phyloP scores from a whole-genome alignment of 2,113 vertebrate genomes.

The Zosterops japonicus region DNA sequence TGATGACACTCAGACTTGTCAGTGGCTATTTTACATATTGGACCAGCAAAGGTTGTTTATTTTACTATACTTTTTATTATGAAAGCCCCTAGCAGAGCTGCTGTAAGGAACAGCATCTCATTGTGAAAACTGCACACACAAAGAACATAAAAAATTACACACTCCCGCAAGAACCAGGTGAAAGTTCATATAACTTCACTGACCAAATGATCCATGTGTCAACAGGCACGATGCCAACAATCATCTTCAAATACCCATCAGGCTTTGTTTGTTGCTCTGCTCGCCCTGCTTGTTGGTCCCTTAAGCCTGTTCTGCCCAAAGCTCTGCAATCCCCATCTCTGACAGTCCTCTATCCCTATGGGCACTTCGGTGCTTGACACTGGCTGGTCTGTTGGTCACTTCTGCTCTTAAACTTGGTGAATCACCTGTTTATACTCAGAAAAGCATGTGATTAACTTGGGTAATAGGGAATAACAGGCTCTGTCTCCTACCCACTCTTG shows the following conservation, averaged over 20 bases:
- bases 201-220: neutral
- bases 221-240: neutral
- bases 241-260: neutral
- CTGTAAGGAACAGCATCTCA: neutral
- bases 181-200: neutral
- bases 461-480: neutral
- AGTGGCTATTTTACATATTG: neutral
- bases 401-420: neutral
- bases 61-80: neutral
- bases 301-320: neutral
- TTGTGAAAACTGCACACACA: neutral
- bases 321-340: neutral
- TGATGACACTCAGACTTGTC: neutral
- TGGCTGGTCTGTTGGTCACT: neutral
- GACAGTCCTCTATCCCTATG: neutral
- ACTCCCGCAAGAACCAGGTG: neutral
- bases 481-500: neutral
- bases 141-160: neutral
- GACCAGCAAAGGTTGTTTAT: neutral
- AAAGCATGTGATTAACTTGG: neutral
- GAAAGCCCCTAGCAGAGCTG: neutral
- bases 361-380: fast-evolving
- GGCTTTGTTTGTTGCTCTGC: neutral
- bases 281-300: neutral
- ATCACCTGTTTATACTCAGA: neutral